These are phyloP conservation scores for Phrynocephalus guinanensis DNA, from an alignment of 2,797 vertebrate species.

Conservation along the genomic window DNA sequence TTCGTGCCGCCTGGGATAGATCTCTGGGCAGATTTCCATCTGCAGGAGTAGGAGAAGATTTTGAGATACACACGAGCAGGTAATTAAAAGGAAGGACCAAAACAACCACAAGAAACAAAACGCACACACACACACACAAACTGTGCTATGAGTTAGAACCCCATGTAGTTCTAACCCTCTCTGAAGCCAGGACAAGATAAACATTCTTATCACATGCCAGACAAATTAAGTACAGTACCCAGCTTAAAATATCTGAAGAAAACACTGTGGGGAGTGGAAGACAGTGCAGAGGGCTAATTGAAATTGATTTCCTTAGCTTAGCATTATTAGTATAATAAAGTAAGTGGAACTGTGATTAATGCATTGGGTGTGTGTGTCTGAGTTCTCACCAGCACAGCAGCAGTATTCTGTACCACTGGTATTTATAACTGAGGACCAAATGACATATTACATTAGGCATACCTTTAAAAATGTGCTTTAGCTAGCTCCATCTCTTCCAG, in stretches of 20 bases:
- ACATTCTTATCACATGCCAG: not conserved
- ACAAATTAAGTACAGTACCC: not conserved
- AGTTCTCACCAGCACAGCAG: not conserved
- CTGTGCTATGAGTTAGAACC: no score
- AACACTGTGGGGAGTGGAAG: conserved; percentile 5
- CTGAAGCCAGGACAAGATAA: not conserved
- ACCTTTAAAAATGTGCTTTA: no score
- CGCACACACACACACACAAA: no score
- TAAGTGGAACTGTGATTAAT: conserved; percentile 3
- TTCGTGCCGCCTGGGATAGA: not conserved
- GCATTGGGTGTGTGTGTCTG: not conserved
- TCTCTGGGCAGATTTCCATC: not conserved
- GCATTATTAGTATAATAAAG: not conserved
- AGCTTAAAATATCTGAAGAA: not conserved
- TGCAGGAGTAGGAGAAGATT: no score
- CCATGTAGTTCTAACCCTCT: not conserved
- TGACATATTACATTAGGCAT: not conserved
- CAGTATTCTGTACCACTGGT: not conserved
- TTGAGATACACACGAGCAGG: not conserved
- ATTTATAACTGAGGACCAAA: not conserved
- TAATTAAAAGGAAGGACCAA: not conserved
- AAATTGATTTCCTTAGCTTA: conserved; percentile 6
- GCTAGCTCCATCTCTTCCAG: no score
- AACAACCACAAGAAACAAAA: not conserved
- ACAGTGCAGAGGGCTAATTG: conserved; percentile 9